Evolutionary conservation across 2,113 vertebrate species (phyloP).

Genomic region (Galbula dea): DNA sequence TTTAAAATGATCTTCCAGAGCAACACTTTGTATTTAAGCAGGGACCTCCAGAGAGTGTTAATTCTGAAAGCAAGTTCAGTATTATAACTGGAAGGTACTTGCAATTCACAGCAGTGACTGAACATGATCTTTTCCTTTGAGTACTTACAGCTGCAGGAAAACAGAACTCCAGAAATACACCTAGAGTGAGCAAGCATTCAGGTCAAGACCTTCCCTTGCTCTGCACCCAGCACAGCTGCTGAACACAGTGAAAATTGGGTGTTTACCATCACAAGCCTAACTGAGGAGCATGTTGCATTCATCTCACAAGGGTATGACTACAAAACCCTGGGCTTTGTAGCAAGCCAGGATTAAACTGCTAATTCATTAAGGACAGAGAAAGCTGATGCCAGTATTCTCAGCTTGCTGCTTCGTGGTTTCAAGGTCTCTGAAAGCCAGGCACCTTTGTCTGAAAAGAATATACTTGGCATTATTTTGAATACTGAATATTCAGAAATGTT

Average conservation of each 20-base stretch:
- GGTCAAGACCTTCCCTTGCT: not conserved
- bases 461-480: not conserved
- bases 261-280: not conserved
- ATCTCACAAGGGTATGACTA: not conserved
- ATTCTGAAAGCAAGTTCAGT: not conserved
- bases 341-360: not conserved
- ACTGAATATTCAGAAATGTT: not conserved
- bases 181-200: not conserved
- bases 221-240: not conserved
- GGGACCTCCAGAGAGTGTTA: not conserved
- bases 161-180: not conserved
- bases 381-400: not conserved
- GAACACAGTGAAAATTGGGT: not conserved
- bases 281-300: not conserved
- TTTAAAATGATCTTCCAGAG: not conserved
- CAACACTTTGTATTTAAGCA: not conserved
- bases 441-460: not conserved
- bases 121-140: not conserved
- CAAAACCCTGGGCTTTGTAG: not conserved
- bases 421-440: not conserved
- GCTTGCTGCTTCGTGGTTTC: not conserved
- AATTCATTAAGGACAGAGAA: not conserved
- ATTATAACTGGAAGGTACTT: not conserved
- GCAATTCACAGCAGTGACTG: not conserved
- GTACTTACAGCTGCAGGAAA: not conserved